Percentiles rank a stretch among this genome's conserved stretches.
These are phyloP conservation scores for Spisula subtruncata DNA, from an alignment of 2,888 invertebrate genomes.

Conservation along the genomic window DNA sequence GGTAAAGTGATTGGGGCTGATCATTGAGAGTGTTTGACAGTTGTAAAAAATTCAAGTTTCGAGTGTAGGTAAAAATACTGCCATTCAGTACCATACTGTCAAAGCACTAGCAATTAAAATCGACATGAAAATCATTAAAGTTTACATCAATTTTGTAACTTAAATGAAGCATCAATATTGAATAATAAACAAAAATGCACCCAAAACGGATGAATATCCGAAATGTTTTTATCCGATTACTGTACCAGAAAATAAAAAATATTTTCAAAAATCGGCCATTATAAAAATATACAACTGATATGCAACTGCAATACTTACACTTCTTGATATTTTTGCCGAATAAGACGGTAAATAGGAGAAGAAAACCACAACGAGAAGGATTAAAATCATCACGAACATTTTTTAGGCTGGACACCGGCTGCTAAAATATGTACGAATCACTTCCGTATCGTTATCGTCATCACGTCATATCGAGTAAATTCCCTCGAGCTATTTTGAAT, in stretches of 20 bases:
- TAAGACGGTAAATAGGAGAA: constrained; percentile 76
- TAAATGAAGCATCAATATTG: too few species aligned
- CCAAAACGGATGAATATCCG: constrained; percentile 17
- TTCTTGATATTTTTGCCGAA: constrained; percentile 67
- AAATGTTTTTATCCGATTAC: background rate
- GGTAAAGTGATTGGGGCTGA: too few species aligned
- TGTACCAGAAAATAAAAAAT: background rate
- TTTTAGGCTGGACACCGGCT: constrained; percentile 47
- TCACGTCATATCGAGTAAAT: background rate
- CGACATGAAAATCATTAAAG: too few species aligned
- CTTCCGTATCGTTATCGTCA: constrained; percentile 1
- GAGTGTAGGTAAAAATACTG: too few species aligned
- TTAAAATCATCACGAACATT: constrained; percentile 79
- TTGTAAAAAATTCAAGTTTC: too few species aligned
- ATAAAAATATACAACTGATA: background rate
- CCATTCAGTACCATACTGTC: too few species aligned
- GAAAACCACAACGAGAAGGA: constrained; percentile 77
- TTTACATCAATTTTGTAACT: too few species aligned
- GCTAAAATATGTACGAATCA: constrained; percentile 3
- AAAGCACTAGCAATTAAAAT: too few species aligned
- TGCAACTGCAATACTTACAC: constrained; percentile 49
- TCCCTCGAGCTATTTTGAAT: background rate
- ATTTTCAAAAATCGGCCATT: background rate
- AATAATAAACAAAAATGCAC: too few species aligned
- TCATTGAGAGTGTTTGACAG: too few species aligned